phyloP scores from a whole-genome alignment of 2,888 invertebrate genomes.

The Pollenia amentaria region DNA sequence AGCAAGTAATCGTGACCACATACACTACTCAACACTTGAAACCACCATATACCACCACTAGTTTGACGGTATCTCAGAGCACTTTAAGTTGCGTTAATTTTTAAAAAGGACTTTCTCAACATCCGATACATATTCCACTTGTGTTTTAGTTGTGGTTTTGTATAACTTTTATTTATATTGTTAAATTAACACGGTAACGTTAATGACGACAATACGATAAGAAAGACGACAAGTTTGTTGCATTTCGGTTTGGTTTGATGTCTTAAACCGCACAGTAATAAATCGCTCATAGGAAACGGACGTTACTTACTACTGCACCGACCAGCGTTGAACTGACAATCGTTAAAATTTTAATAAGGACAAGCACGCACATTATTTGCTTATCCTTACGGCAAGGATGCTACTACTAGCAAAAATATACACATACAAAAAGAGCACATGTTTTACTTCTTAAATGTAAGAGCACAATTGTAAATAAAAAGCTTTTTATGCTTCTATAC shows the following conservation, averaged over 20 bases:
- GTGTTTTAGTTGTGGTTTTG: slow-evolving; percentile 1
- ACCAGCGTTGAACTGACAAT: slow-evolving; percentile 77
- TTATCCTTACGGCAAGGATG: slow-evolving; percentile 70
- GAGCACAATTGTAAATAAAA: slow-evolving; percentile 41
- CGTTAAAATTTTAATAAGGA: slow-evolving; percentile 70
- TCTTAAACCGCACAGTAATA: slow-evolving; percentile 48
- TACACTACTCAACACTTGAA: neutral
- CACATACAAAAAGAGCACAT: slow-evolving; percentile 71
- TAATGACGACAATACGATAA: slow-evolving; percentile 20
- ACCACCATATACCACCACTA: neutral
- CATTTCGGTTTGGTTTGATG: slow-evolving; percentile 1
- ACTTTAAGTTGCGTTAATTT: slow-evolving; percentile 50
- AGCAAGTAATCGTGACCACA: neutral
- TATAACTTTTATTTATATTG: neutral
- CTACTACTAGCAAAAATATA: slow-evolving; percentile 24
- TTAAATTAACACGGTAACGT: slow-evolving; percentile 53
- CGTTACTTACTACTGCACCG: slow-evolving; percentile 76
- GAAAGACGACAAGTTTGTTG: slow-evolving; percentile 59
- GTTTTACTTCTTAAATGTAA: slow-evolving; percentile 18
- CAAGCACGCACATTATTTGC: slow-evolving; percentile 71
- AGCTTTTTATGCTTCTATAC: slow-evolving; percentile 40
- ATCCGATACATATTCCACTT: neutral
- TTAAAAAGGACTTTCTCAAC: slow-evolving; percentile 53
- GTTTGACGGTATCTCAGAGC: neutral
- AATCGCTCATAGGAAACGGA: slow-evolving; percentile 65